Evolutionary conservation across 2,888 invertebrate species (phyloP).

Genomic region (Amblyjoppa proteus): DNA sequence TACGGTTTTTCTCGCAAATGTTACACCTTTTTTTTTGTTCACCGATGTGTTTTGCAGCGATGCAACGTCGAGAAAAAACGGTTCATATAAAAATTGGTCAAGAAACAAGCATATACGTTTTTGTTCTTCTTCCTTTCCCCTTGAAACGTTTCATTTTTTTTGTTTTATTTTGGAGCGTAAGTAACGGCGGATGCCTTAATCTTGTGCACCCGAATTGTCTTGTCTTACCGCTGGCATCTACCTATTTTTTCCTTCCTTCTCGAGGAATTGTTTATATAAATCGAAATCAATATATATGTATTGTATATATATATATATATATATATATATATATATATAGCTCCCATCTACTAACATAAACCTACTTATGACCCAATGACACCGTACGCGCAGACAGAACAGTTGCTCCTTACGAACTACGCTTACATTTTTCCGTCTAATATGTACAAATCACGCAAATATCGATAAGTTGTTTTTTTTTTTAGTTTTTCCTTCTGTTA

Average conservation of each 20-base stretch:
- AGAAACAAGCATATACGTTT: conserved; percentile 33
- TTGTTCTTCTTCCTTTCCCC: conserved; percentile 28
- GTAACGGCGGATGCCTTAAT: conserved; percentile 49
- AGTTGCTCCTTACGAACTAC: conserved; percentile 72
- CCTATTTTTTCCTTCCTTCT: conserved; percentile 60
- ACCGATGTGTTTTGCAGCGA: conserved; percentile 1
- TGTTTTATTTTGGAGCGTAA: conserved; percentile 34
- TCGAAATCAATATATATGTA: conserved; percentile 71
- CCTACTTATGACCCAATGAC: conserved; percentile 71
- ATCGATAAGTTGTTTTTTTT: conserved; percentile 39
- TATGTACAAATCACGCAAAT: conserved; percentile 80
- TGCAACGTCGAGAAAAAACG: conserved; percentile 18
- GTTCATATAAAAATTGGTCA: conserved; percentile 29
- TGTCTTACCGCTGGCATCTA: conserved; percentile 60
- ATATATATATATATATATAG: conserved; percentile 59
- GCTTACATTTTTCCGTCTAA: conserved; percentile 71
- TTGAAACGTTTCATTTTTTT: conserved; percentile 43
- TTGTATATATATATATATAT: conserved; percentile 66
- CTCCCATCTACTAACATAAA: conserved; percentile 39
- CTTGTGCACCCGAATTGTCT: conserved; percentile 64
- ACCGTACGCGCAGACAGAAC: conserved; percentile 71
- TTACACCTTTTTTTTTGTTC: conserved; percentile 29
- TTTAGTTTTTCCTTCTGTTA: conserved; percentile 6
- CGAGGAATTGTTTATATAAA: conserved; percentile 68
- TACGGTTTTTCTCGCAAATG: conserved; percentile 17